Conservation (phyloP, 2,888 invertebrate genomes). For the Calliphora vomitoria region DNA sequence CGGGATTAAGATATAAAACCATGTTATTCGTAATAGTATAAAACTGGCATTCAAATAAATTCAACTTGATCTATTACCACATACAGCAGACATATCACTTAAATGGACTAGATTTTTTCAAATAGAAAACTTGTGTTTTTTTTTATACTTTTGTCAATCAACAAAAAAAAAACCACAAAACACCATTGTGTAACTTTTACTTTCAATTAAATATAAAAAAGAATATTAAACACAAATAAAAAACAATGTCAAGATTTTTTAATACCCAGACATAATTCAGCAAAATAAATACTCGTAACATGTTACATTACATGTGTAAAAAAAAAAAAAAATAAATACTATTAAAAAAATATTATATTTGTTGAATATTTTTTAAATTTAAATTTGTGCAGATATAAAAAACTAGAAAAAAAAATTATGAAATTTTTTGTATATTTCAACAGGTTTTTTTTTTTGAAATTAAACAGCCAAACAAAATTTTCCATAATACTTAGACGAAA, state of each 20-base stretch:
- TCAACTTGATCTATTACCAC: slow-evolving; percentile 51
- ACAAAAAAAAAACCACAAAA: slow-evolving; percentile 36
- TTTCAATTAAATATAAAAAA: slow-evolving; percentile 55
- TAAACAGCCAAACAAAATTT: slow-evolving; percentile 11
- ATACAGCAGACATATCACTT: background rate
- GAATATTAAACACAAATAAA: slow-evolving; percentile 45
- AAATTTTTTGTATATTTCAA: slow-evolving; percentile 30
- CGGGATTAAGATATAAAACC: slow-evolving; percentile 17
- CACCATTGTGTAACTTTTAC: slow-evolving; percentile 58
- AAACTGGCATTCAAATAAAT: slow-evolving; percentile 49
- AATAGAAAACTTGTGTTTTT: background rate
- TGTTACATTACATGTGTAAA: slow-evolving; percentile 41
- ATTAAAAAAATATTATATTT: background rate
- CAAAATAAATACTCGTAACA: slow-evolving; percentile 36
- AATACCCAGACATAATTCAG: slow-evolving; percentile 28
- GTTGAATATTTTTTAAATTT: background rate
- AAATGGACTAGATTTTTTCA: background rate
- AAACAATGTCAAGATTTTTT: slow-evolving; percentile 64
- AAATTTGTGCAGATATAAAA: slow-evolving; percentile 22
- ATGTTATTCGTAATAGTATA: background rate
- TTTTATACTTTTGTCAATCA: slow-evolving; percentile 8
- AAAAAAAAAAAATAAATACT: slow-evolving; percentile 27
- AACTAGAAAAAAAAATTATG: slow-evolving; percentile 12
- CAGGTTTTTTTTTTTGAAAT: slow-evolving; percentile 53
- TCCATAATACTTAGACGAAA: slow-evolving; percentile 12